These are phyloP conservation scores for Lepidochitona cinerea DNA, from an alignment of 2,888 invertebrate genomes.

Conservation along the genomic window DNA sequence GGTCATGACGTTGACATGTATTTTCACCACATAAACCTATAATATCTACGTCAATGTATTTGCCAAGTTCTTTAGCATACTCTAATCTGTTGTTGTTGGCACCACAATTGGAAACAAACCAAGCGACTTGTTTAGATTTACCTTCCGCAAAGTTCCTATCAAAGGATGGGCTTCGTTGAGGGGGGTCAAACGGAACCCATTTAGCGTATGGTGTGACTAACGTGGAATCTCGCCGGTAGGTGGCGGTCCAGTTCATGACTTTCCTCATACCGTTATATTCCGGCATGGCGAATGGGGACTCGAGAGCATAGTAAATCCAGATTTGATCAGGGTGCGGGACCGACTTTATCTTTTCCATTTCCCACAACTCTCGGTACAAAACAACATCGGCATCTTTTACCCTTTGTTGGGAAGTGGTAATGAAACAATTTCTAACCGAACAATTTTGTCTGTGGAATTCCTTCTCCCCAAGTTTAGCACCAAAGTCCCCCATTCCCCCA, in stretches of 20 bases:
- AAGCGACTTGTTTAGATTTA: conserved; percentile 92
- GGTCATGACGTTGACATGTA: conserved; percentile 75
- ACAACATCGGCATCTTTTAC: background rate
- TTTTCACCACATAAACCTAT: conserved; percentile 91
- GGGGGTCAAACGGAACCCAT: conserved; percentile 85
- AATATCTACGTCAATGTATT: conserved; percentile 85
- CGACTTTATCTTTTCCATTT: background rate
- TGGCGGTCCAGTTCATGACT: conserved; percentile 93
- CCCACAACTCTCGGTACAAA: background rate
- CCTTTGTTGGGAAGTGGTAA: background rate
- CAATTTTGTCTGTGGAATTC: conserved; percentile 4
- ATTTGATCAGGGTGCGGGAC: background rate
- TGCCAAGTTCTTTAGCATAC: conserved; percentile 86
- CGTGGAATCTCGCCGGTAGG: conserved; percentile 91
- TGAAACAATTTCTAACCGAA: background rate
- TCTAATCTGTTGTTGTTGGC: conserved; percentile 89
- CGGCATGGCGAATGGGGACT: background rate
- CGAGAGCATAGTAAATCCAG: conserved; percentile 9
- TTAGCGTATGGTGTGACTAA: conserved; percentile 93
- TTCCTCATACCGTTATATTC: background rate
- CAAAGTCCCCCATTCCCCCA: background rate
- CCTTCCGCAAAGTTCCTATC: conserved; percentile 75
- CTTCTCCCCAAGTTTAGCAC: background rate
- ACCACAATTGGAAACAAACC: conserved; percentile 97
- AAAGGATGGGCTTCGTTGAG: background rate